Evolutionary conservation across 2,113 vertebrate species (phyloP).

Genomic region (Gasterosteus aculeatus): DNA sequence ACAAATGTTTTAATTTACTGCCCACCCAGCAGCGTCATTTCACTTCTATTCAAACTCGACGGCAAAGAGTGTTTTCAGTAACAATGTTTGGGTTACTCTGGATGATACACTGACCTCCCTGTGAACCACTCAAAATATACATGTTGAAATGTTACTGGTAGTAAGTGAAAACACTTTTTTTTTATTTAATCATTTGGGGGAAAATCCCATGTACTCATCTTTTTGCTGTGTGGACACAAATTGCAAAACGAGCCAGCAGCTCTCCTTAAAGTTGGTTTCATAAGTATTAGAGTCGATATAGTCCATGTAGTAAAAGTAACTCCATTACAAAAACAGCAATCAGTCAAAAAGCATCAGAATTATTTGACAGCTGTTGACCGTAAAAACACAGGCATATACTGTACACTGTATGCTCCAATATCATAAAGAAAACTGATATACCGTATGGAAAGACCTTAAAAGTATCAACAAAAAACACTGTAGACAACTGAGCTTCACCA

Average conservation of each 20-base stretch:
- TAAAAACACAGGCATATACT: slow-evolving; percentile 52
- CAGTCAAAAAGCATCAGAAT: slow-evolving; percentile 60
- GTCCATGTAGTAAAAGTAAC: slow-evolving; percentile 44
- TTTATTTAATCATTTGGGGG: neutral
- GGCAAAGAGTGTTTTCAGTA: neutral
- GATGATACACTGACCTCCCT: slow-evolving; percentile 3
- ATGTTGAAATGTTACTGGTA: neutral
- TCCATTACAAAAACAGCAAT: slow-evolving; percentile 53
- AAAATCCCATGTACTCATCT: neutral
- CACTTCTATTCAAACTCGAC: neutral
- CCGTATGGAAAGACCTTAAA: slow-evolving; percentile 42
- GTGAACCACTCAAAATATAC: neutral
- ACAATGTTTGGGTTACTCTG: slow-evolving; percentile 2
- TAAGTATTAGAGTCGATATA: slow-evolving; percentile 38
- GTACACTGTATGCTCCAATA: slow-evolving; percentile 58
- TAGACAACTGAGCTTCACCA: slow-evolving; percentile 53
- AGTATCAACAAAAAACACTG: slow-evolving; percentile 51
- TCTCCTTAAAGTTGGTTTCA: slow-evolving; percentile 50
- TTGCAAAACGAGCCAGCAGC: slow-evolving; percentile 65
- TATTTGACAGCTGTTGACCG: slow-evolving; percentile 50
- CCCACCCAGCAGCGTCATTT: slow-evolving; percentile 1
- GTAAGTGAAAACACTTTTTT: neutral
- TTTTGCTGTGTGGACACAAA: slow-evolving; percentile 44
- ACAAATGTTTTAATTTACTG: neutral
- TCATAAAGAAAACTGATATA: slow-evolving; percentile 47